Evolutionary conservation across 2,113 vertebrate species (phyloP).

Genomic region (Carlito syrichta): DNA sequence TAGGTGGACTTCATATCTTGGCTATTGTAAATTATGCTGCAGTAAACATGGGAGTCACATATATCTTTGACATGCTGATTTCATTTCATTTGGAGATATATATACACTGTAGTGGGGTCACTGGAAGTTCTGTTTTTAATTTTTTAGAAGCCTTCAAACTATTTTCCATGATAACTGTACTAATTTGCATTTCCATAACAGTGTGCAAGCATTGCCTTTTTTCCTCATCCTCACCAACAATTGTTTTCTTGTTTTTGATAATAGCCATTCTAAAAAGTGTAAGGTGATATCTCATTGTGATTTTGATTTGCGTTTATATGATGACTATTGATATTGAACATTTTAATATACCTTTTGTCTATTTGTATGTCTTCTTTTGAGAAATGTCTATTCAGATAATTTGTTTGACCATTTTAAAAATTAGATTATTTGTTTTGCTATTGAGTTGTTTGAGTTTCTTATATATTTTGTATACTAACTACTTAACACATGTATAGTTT

Average conservation of each 20-base stretch:
- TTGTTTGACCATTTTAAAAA: background rate
- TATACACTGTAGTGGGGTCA: background rate
- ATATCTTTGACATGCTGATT: background rate
- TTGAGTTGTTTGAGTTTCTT: background rate
- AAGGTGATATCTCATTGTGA: background rate
- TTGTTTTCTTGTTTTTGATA: background rate
- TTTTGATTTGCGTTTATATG: background rate
- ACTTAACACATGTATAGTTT: background rate
- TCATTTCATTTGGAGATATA: background rate
- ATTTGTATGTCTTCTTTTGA: background rate
- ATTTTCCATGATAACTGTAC: background rate
- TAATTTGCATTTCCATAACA: background rate
- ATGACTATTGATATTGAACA: background rate
- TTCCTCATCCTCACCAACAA: background rate
- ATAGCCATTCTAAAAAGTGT: background rate
- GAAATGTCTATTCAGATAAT: background rate
- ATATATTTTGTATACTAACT: background rate
- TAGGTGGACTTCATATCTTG: background rate
- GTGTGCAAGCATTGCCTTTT: background rate
- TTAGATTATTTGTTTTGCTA: background rate
- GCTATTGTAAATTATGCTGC: background rate
- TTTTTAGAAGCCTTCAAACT: background rate
- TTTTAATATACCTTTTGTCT: background rate
- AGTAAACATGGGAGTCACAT: background rate
- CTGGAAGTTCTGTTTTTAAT: background rate